phyloP scores from a whole-genome alignment of 2,888 invertebrate species.

The Hipparchia sbordonii region DNA sequence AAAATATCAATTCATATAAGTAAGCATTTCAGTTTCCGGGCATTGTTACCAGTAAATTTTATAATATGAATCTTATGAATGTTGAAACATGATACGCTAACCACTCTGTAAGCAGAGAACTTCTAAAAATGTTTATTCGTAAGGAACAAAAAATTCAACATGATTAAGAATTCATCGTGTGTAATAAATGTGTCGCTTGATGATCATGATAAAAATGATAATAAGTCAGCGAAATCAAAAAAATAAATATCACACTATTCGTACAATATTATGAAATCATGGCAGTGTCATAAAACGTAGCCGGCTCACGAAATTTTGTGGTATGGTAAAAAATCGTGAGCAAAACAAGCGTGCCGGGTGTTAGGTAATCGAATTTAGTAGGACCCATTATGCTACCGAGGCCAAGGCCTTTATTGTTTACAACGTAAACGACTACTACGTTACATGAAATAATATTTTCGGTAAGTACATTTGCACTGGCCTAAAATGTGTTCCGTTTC shows the following conservation, averaged over 20 bases:
- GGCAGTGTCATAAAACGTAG: constrained; percentile 25
- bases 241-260: constrained; percentile 7
- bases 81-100: constrained; percentile 34
- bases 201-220: constrained; percentile 2
- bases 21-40: constrained; percentile 40
- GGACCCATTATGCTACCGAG: constrained; percentile 72
- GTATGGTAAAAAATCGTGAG: constrained; percentile 69
- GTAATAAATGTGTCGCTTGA: constrained; percentile 3
- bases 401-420: constrained; percentile 79
- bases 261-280: constrained; percentile 6
- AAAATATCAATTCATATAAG: constrained; percentile 36
- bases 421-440: constrained; percentile 53
- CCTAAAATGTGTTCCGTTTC: constrained; percentile 5
- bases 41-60: constrained; percentile 37
- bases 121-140: neutral
- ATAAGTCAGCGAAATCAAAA: neutral
- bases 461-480: constrained; percentile 28
- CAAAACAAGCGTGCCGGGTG: constrained; percentile 62
- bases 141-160: neutral
- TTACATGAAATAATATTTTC: constrained; percentile 35
- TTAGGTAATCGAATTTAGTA: constrained; percentile 77
- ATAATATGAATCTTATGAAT: constrained; percentile 40
- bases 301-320: constrained; percentile 27
- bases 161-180: neutral
- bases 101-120: constrained; percentile 7